phyloP scores from a whole-genome alignment of 1,140 invertebrate genomes.

The Lasioglossum albipes region DNA sequence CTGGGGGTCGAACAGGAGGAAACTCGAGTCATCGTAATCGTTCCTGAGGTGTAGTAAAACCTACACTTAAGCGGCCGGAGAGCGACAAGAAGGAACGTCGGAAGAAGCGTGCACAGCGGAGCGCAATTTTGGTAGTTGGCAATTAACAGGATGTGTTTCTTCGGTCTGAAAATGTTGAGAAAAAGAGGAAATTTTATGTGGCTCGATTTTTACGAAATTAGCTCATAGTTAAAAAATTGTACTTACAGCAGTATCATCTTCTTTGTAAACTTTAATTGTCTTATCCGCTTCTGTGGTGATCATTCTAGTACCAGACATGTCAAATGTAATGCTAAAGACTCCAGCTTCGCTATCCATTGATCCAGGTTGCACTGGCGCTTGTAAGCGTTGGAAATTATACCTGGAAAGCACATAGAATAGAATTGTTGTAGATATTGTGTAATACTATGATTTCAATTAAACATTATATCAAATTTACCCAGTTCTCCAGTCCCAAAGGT shows the following conservation, averaged over 20 bases:
- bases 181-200: constrained; percentile 37
- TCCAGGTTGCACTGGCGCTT: constrained; percentile 97
- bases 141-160: constrained; percentile 97
- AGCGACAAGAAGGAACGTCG: not conserved
- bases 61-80: not conserved
- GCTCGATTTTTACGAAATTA: not conserved
- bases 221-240: not conserved
- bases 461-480: constrained; percentile 83
- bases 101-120: constrained; percentile 1
- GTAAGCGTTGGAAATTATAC: constrained; percentile 97
- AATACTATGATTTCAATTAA: constrained; percentile 73
- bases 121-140: constrained; percentile 71
- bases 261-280: constrained; percentile 99
- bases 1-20: not conserved
- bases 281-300: constrained; percentile 99
- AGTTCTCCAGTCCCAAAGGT: constrained; percentile 97
- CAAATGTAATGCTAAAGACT: constrained; percentile 97
- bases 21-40: not conserved
- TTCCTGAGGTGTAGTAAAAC: not conserved
- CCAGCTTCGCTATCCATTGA: constrained; percentile 99
- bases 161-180: constrained; percentile 86
- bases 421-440: constrained; percentile 5
- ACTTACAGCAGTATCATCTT: constrained; percentile 94
- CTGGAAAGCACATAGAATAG: constrained; percentile 46
- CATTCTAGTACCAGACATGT: constrained; percentile 94